Evolutionary conservation across 2,888 invertebrate species (phyloP), one percentile per base, ranked within the genome.

Genomic region (Erpobdella octoculata): DNA sequence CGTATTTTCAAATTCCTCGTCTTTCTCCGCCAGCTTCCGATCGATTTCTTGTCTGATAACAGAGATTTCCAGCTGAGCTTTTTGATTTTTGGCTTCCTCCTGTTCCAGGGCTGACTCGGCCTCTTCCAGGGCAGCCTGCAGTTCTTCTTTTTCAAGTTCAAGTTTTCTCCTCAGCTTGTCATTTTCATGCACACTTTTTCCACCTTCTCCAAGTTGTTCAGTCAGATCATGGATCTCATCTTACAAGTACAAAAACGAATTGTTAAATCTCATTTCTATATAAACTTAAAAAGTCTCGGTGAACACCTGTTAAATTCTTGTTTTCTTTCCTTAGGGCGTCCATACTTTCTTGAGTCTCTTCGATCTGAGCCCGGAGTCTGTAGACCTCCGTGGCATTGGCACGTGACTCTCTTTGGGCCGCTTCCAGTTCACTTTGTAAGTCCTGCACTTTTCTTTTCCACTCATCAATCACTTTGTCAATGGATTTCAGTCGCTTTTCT

Each of bases 1-100:
- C 70, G 98, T 99, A 86, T 96, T 97, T 85, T 98, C 97, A 88
- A 98, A 99, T 87, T 98, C 98, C 83, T 98, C 98, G 84, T 98
- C 98, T 88, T 98, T 98, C 89, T 98, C 98, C 84, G 95, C 95
- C 86, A 99, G 92, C 83, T 98, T 91, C 83, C 96, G 91, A 87
- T 98, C 98, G 85, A 98, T 97, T 87, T 98, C 97, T 86, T 95
- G 93, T 84, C 97, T 91, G 82, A 98, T 95, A 86, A 96, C 95
- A 81, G 93, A 93, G 84, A 97, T 89, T 87, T 98, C 97, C 79
- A 97, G 89, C 86, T 97, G 97, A 81, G 92, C 91, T 81, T 97
- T 91, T 78, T 82, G 79, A 33, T 84, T 85, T 87, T 96, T 98
- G 89, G 96, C 96, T 86, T 98, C 98, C 86, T 98, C 98, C 85